A percentile compares a stretch with the other conserved stretches of the same genome.
phyloP scores from a whole-genome alignment of 2,113 vertebrate genomes.

The Cryptotis parvus region DNA sequence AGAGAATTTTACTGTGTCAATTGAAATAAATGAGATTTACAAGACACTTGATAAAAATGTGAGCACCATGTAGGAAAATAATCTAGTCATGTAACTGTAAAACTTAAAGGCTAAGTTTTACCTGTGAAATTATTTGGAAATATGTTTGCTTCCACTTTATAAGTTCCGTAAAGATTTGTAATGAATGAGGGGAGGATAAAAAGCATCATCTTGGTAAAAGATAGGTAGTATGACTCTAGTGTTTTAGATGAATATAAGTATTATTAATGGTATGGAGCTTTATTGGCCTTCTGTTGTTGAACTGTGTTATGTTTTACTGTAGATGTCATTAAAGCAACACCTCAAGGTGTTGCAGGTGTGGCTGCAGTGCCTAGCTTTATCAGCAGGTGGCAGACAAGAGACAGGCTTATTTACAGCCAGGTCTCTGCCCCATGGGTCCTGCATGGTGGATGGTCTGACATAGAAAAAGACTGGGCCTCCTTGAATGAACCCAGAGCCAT shows the following conservation, averaged over 20 bases:
- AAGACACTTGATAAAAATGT: conserved; percentile 58
- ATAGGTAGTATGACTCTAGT: conserved; percentile 87
- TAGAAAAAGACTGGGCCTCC: too few species aligned
- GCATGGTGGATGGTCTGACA: too few species aligned
- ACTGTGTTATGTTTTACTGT: conserved; percentile 91
- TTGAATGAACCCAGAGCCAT: too few species aligned
- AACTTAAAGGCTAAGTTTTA: conserved; percentile 72
- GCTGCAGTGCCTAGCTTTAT: too few species aligned
- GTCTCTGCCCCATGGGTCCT: too few species aligned
- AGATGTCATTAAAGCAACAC: too few species aligned
- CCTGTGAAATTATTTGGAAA: conserved; percentile 71
- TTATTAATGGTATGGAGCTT: conserved; percentile 88
- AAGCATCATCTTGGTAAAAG: conserved; percentile 87
- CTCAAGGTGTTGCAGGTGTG: too few species aligned
- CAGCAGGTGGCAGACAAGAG: too few species aligned
- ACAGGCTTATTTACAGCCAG: too few species aligned
- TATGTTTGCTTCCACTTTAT: conserved; percentile 75
- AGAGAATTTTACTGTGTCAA: conserved; percentile 59
- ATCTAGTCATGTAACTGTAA: conserved; percentile 74
- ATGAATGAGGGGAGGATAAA: conserved; percentile 72
- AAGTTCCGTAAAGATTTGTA: too few species aligned
- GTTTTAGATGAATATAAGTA: conserved; percentile 90
- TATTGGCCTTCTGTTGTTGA: conserved; percentile 91
- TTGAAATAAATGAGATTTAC: conserved; percentile 67
- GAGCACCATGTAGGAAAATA: conserved; percentile 74